Percentiles rank a stretch among this genome's conserved stretches.
Conservation (phyloP, 2,888 invertebrate genomes). For the Notocelia uddmanniana region DNA sequence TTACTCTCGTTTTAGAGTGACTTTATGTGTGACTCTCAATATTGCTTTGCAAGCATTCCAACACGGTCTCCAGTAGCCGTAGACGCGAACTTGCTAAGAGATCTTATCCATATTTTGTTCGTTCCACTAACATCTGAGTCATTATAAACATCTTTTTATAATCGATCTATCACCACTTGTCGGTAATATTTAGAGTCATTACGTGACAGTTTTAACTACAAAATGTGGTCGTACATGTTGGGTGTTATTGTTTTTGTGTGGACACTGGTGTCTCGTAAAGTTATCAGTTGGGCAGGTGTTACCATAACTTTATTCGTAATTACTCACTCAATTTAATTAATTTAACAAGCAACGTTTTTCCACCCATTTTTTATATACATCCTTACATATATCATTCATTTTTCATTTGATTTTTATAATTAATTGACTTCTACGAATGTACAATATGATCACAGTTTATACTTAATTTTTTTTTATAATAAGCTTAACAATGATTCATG, state of each 20-base stretch:
- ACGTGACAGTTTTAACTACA: slow-evolving; percentile 53
- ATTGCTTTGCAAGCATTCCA: slow-evolving; percentile 53
- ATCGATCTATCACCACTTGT: slow-evolving; percentile 13
- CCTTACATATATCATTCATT: not conserved
- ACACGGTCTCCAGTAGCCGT: slow-evolving; percentile 16
- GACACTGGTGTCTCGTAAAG: slow-evolving; percentile 41
- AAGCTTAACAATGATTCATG: not conserved
- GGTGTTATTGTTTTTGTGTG: slow-evolving; percentile 52
- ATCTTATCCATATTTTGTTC: slow-evolving; percentile 4
- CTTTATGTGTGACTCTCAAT: slow-evolving; percentile 58
- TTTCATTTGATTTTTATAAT: not conserved
- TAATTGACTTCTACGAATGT: slow-evolving; percentile 20
- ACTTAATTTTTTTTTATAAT: slow-evolving; percentile 31
- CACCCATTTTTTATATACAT: not conserved
- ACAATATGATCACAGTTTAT: slow-evolving; percentile 32
- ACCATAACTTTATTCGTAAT: slow-evolving; percentile 3
- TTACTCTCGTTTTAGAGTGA: slow-evolving; percentile 59
- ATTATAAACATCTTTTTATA: not conserved
- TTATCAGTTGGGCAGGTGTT: slow-evolving; percentile 13
- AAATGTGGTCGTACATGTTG: slow-evolving; percentile 51
- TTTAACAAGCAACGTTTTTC: slow-evolving; percentile 9
- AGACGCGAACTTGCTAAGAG: not conserved
- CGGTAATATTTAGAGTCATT: slow-evolving; percentile 63
- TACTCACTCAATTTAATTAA: slow-evolving; percentile 5
- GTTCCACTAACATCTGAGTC: not conserved